Base-by-base conservation (phyloP, 2,797 vertebrate species). In the Cossypha niveicapilla region DNA sequence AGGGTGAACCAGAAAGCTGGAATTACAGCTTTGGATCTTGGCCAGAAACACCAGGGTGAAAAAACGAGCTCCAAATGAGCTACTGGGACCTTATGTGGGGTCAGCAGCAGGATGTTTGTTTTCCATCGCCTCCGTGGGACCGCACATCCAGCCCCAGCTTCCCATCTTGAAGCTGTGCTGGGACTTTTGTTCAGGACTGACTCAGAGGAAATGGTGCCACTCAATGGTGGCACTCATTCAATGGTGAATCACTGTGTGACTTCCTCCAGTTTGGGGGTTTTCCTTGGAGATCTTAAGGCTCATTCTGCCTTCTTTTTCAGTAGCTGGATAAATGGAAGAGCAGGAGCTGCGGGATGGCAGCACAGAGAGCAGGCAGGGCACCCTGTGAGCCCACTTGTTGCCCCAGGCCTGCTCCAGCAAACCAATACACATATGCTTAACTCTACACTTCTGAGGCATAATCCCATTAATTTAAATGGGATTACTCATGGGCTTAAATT, bases 391-490 rank as follows among this genome's bases (percentile, higher is more conserved):
- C 2, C 0, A 0, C 27, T n/a, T 56, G n/a, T 53, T 0, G 1
- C 77, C 57, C 1, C 1, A 6, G 81, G 86, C 81, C 74, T 74
- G 61, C 65, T 92, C 65, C 58, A 78, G 72, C 92, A 88, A 87
- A 82, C 1, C 1, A 61, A 37, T 87, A 93, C 90, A 89, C 94
- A 88, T 86, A 86, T 83, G 90, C 92, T 93, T 92, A 96, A 93
- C 71, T 93, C 90, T 92, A 94, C 92, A 95, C 74, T 94, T 96
- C 77, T 94, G 93, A 95, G 70, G 62, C 54, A 56, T 94, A 96
- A 94, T 94, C 92, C 86, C 92, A 88, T 95, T 95, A 95, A 92
- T 94, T 92, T 96, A 95, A 96, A 94, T 92, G 86, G 72, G 92
- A 96, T 96, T 95, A 94, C 68, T 87, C 62, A 30, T 48, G 86